phyloP scores from a whole-genome alignment of 1,140 invertebrate genomes.

The Bradynema listronoti region DNA sequence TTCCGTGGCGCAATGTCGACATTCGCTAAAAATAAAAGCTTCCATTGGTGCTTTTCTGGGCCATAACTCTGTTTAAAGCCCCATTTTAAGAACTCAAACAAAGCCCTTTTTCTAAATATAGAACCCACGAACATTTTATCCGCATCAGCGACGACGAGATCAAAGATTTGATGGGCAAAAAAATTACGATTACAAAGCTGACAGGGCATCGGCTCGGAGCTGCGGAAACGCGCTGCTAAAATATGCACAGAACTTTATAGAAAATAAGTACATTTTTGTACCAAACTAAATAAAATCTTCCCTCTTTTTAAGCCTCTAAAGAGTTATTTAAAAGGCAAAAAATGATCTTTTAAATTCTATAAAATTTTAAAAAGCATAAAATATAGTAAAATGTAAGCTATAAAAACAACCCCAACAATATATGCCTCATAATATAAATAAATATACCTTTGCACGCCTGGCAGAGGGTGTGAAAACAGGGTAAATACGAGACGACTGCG shows the following conservation, averaged over 20 bases:
- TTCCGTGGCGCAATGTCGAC: neutral
- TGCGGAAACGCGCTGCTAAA: slow-evolving; percentile 1
- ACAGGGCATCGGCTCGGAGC: neutral
- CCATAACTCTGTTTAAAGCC: no score
- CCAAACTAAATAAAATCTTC: no score
- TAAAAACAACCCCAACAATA: neutral
- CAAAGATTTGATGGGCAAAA: neutral
- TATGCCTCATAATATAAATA: neutral
- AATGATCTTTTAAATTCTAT: neutral
- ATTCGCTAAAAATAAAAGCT: neutral
- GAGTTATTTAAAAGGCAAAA: neutral
- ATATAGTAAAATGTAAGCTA: neutral
- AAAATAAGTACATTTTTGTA: no score
- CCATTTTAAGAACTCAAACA: neutral
- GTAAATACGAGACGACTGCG: slow-evolving; percentile 6
- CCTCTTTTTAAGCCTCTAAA: neutral
- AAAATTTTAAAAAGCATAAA: neutral
- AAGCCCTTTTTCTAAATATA: neutral
- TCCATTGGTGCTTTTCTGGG: no score
- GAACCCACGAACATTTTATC: neutral
- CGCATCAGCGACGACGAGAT: slow-evolving; percentile 2
- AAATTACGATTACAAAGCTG: slow-evolving; percentile 1
- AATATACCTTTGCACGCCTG: slow-evolving; percentile 7
- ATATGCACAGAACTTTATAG: neutral
- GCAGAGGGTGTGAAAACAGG: slow-evolving; percentile 8